These are phyloP conservation scores for Caenorhabditis afra DNA, from an alignment of 2,888 invertebrate species.

Conservation along the genomic window DNA sequence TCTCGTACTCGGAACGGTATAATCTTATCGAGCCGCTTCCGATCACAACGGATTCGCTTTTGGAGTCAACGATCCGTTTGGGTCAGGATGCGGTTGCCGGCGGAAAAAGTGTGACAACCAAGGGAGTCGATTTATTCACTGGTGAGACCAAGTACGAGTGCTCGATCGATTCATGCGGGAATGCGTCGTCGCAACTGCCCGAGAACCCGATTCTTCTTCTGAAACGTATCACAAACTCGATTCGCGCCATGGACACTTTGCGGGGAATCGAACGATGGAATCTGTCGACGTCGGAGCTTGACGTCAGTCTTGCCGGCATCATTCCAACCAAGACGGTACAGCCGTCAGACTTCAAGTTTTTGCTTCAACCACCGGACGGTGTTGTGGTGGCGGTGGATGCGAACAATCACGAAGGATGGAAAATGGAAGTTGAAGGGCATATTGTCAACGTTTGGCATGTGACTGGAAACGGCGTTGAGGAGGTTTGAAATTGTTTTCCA, in stretches of 20 bases:
- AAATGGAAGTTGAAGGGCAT: conserved; percentile 60
- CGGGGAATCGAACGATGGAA: conserved; percentile 87
- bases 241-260: conserved; percentile 91
- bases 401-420: conserved; percentile 62
- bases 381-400: conserved; percentile 56
- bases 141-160: conserved; percentile 82
- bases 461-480: conserved; percentile 37
- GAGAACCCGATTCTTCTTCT: conserved; percentile 86
- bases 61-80: conserved; percentile 85
- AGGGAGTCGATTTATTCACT: conserved; percentile 88
- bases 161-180: conserved; percentile 63
- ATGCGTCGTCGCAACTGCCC: conserved; percentile 78
- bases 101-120: conserved; percentile 90
- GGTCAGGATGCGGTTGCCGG: conserved; percentile 84
- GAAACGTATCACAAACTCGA: conserved; percentile 89
- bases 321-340: neutral
- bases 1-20: conserved; percentile 49
- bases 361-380: conserved; percentile 70
- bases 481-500: conserved; percentile 21
- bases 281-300: conserved; percentile 61
- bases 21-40: conserved; percentile 61
- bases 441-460: conserved; percentile 68
- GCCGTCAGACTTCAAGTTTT: conserved; percentile 18
- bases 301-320: conserved; percentile 44
- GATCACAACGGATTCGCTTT: conserved; percentile 52